Percentiles rank a stretch among this genome's conserved stretches.
Conservation (phyloP, 2,113 vertebrate species). For the Chaetodon trifascialis region DNA sequence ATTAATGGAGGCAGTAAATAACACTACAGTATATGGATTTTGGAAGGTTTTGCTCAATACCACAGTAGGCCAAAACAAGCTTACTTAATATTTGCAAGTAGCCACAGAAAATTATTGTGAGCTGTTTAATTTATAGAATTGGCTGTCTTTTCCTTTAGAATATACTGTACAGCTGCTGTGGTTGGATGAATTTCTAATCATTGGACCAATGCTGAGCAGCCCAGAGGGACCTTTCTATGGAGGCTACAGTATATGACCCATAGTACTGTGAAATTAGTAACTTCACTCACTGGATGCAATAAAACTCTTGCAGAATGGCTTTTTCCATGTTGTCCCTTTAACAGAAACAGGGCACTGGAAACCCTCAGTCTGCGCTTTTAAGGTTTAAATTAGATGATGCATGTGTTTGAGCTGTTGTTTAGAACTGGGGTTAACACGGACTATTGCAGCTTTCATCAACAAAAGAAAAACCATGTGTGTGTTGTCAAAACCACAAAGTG, state of each 20-base stretch:
- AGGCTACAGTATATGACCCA: conserved; percentile 49
- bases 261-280: conserved; percentile 55
- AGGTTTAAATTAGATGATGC: conserved; percentile 9
- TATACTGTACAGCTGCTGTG: conserved; percentile 6
- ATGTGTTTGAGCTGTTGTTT: conserved; percentile 15
- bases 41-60: neutral
- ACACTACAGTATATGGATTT: conserved; percentile 26
- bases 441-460: neutral
- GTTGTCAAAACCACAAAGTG: conserved; percentile 22
- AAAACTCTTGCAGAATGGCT: conserved; percentile 17
- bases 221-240: conserved; percentile 31
- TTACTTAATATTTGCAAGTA: conserved; percentile 14
- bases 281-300: conserved; percentile 5
- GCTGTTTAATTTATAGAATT: conserved; percentile 3
- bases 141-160: neutral
- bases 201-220: conserved; percentile 39
- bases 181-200: conserved; percentile 47
- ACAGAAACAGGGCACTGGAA: conserved; percentile 4
- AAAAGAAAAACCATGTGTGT: neutral
- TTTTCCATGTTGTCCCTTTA: conserved; percentile 17
- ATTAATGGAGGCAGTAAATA: conserved; percentile 48
- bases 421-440: neutral
- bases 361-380: neutral
- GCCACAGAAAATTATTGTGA: neutral
- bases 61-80: conserved; percentile 23